These are phyloP conservation scores for Phenganax stokvisi DNA, from an alignment of 92 coral and sea anemone species.

Conservation along the genomic window DNA sequence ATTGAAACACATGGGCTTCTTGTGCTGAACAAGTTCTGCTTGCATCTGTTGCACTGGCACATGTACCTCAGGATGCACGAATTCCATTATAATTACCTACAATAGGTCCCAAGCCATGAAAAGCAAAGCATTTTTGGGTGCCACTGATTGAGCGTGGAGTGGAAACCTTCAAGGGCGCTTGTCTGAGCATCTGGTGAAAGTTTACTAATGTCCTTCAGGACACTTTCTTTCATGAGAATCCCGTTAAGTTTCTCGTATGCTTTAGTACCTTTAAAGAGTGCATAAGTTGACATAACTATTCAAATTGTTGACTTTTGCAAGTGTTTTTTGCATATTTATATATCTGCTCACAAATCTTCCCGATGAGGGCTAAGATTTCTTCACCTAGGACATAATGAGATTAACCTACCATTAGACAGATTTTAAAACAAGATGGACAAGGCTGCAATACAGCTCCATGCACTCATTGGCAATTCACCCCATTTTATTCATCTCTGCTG, in stretches of 20 bases:
- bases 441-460: too few species aligned
- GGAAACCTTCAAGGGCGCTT: constrained; percentile 9
- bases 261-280: background rate
- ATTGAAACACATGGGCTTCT: background rate
- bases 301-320: constrained; percentile 11
- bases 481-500: too few species aligned
- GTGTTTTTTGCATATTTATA: background rate
- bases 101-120: constrained; percentile 19
- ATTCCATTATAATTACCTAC: constrained; percentile 5
- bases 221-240: constrained; percentile 28
- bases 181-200: constrained; percentile 15
- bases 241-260: constrained; percentile 14
- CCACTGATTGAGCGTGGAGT: constrained; percentile 3
- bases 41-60: background rate
- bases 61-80: background rate
- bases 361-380: background rate
- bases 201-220: constrained; percentile 10
- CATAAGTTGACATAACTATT: background rate
- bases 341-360: background rate
- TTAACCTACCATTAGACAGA: background rate
- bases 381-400: background rate
- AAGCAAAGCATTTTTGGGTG: constrained; percentile 14
- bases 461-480: too few species aligned
- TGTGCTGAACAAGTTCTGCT: background rate
- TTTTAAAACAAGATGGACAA: too few species aligned